Evolutionary conservation across 2,113 vertebrate genomes (phyloP).

Genomic region (Cyphomyrus plagiostoma): DNA sequence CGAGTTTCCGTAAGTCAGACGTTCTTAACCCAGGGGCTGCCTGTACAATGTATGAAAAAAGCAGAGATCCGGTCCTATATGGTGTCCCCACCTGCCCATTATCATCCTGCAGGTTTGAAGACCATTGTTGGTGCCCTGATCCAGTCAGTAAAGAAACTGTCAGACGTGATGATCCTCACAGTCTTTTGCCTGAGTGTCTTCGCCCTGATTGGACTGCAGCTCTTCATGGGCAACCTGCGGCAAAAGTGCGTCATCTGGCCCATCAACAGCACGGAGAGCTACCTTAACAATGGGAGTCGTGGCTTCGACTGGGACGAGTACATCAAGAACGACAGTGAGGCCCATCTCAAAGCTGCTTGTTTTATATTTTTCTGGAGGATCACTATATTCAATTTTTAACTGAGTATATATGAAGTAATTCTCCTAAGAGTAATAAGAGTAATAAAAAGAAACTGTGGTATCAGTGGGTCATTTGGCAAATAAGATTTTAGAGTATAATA

Average conservation of each 20-base stretch:
- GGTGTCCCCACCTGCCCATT: background rate
- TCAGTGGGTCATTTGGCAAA: background rate
- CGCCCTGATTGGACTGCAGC: slow-evolving; percentile 72
- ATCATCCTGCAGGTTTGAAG: slow-evolving; percentile 61
- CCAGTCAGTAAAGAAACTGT: slow-evolving; percentile 77
- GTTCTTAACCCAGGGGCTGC: background rate
- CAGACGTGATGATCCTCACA: slow-evolving; percentile 75
- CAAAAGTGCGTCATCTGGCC: slow-evolving; percentile 75
- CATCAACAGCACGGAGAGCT: slow-evolving; percentile 26
- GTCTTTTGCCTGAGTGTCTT: slow-evolving; percentile 79
- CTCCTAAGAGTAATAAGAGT: background rate
- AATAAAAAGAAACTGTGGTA: background rate
- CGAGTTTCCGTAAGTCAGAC: background rate
- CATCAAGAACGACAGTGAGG: slow-evolving; percentile 61
- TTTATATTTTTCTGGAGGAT: background rate
- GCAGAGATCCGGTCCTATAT: background rate
- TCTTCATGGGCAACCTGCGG: slow-evolving; percentile 76
- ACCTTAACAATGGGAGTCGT: background rate
- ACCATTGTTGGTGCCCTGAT: slow-evolving; percentile 75
- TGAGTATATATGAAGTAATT: background rate
- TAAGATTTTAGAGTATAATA: background rate
- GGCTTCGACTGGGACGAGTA: slow-evolving; percentile 63
- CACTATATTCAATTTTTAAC: background rate
- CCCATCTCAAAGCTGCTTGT: background rate
- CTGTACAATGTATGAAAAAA: background rate